These are phyloP conservation scores for Thelaira solivaga DNA, from an alignment of 2,888 invertebrate species.

Conservation along the genomic window DNA sequence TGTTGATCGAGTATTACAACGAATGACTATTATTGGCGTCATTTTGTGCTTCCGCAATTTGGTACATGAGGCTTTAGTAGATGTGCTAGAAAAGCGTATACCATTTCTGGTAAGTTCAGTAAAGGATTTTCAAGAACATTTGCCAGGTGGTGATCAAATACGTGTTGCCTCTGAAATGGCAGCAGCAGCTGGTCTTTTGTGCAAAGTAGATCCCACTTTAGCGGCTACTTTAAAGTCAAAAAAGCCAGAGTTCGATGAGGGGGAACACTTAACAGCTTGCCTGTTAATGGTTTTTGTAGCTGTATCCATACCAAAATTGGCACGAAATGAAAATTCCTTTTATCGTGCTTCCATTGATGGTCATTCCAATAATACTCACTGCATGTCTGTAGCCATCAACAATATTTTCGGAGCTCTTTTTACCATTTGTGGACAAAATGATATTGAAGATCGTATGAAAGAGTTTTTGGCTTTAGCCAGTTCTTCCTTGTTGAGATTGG, in stretches of 20 bases:
- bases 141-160: slow-evolving; percentile 92
- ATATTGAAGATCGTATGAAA: slow-evolving; percentile 98
- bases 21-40: slow-evolving; percentile 99
- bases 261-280: slow-evolving; percentile 95
- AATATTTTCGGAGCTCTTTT: slow-evolving; percentile 97
- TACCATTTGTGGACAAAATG: slow-evolving; percentile 95
- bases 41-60: slow-evolving; percentile 96
- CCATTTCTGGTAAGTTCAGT: slow-evolving; percentile 97
- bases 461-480: slow-evolving; percentile 96
- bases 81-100: slow-evolving; percentile 94
- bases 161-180: slow-evolving; percentile 98
- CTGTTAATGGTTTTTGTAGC: slow-evolving; percentile 99
- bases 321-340: slow-evolving; percentile 92
- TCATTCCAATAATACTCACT: slow-evolving; percentile 99
- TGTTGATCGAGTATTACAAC: slow-evolving; percentile 95
- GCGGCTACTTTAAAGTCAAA: slow-evolving; percentile 93
- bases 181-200: slow-evolving; percentile 94
- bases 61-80: slow-evolving; percentile 94
- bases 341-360: slow-evolving; percentile 92
- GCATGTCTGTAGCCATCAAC: slow-evolving; percentile 97
- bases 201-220: slow-evolving; percentile 96
- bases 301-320: slow-evolving; percentile 96
- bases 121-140: slow-evolving; percentile 93
- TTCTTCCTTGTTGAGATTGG: slow-evolving; percentile 94
- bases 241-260: slow-evolving; percentile 91